Evolutionary conservation across 1,140 invertebrate genomes (phyloP).

Genomic region (Protaetia brevitarsis): DNA sequence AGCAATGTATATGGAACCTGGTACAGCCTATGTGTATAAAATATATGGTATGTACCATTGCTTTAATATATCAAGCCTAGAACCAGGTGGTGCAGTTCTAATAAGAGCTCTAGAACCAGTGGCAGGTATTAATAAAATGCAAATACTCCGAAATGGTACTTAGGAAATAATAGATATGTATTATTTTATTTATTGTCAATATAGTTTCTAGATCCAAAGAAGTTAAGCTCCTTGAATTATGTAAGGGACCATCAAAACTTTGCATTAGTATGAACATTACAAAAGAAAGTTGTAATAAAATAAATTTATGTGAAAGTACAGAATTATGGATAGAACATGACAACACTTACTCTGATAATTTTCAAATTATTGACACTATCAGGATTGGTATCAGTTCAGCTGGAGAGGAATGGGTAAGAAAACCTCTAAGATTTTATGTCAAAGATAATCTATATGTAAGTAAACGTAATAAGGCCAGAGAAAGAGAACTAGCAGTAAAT

Average conservation of each 20-base stretch:
- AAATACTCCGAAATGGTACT: conserved; percentile 45
- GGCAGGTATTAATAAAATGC: conserved; percentile 62
- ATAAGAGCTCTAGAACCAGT: conserved; percentile 69
- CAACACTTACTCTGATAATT: conserved; percentile 38
- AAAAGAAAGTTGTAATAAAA: conserved; percentile 59
- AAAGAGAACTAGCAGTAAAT: conserved; percentile 31
- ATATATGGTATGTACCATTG: conserved; percentile 84
- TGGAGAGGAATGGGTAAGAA: conserved; percentile 60
- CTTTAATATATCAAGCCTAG: conserved; percentile 76
- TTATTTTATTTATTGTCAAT: no score
- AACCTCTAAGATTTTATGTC: conserved; percentile 68
- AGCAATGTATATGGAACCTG: conserved; percentile 77
- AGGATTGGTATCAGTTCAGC: conserved; percentile 70
- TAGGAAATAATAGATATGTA: no score
- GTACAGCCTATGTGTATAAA: conserved; percentile 77
- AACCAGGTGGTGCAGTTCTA: conserved; percentile 67
- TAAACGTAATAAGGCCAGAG: conserved; percentile 55
- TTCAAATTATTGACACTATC: conserved; percentile 54
- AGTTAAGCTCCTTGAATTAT: conserved; percentile 57
- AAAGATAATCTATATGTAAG: conserved; percentile 56
- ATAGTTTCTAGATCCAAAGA: background rate
- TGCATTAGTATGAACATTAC: conserved; percentile 67
- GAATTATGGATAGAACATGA: conserved; percentile 64
- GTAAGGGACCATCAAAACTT: conserved; percentile 77
- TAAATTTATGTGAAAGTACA: conserved; percentile 54